Evolutionary conservation across 2,113 vertebrate species (phyloP), one percentile per base, ranked within the genome.

Genomic region (Pogona vitticeps): DNA sequence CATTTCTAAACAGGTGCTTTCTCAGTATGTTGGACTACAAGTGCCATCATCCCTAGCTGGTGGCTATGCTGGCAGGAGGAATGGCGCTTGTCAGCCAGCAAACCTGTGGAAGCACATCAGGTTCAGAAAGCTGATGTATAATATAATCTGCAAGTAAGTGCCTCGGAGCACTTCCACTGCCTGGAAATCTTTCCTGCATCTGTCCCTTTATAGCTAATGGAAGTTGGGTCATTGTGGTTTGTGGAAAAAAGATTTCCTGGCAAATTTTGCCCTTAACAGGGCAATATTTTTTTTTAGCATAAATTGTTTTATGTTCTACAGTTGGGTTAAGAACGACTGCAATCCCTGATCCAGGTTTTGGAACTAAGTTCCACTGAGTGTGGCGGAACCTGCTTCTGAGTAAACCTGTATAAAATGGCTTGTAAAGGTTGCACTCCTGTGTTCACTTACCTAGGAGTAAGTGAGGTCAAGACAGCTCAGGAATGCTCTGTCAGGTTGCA

Each of bases 281-380:
- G 31, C 2, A 76, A n/a, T n/a, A n/a, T n/a, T n/a, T 38, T 33
- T 33, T 38, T 10, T 18, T 18, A 40, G 36, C 18, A 18, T 82
- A 6, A 95, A 59, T 88, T 33, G 87, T 85, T 90, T 94, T 73
- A 82, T 92, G 91, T 92, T 92, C 89, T 92, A 84, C 92, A 91
- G 94, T 93, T 92, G 3, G 1, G 9, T 18, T 4, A 46, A 92
- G 5, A 52, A 52, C 5, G 28, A 2, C 17, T 21, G 5, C 42
- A n/a, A 18, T 52, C 28, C 26, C 31, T 1, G 31, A 3, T 15
- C 23, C 13, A n/a, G 42, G 12, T n/a, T 3, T 15, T 52, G 40
- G 5, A 42, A 28, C 5, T 56, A 46, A 46, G 26, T 76, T 23
- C 42, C 26, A 76, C 28, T 52, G 42, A 56, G n/a, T 38, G 23